These are phyloP conservation scores for Bergia puertoricense DNA, from an alignment of 92 coral and sea anemone genomes.

Conservation along the genomic window DNA sequence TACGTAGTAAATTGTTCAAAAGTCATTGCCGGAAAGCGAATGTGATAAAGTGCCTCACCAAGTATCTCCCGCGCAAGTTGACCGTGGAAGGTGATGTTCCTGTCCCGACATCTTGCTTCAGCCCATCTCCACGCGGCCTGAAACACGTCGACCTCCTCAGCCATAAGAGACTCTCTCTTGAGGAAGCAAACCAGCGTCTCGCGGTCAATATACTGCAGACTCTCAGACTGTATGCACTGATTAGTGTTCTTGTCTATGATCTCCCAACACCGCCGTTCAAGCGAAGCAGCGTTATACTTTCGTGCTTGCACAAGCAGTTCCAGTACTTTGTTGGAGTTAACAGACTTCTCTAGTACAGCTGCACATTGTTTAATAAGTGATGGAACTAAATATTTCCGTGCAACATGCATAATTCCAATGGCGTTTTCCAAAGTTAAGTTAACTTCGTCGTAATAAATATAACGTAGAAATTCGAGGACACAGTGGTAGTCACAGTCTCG, in stretches of 20 bases:
- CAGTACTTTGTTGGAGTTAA: slow-evolving; percentile 58
- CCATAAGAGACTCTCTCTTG: slow-evolving; percentile 58
- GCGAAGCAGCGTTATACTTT: slow-evolving; percentile 53
- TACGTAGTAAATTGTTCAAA: slow-evolving; percentile 47
- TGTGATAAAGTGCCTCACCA: slow-evolving; percentile 53
- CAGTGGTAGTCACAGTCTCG: slow-evolving; percentile 61
- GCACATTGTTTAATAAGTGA: slow-evolving; percentile 59
- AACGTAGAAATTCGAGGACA: slow-evolving; percentile 65
- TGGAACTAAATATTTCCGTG: slow-evolving; percentile 68
- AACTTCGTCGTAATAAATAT: slow-evolving; percentile 61
- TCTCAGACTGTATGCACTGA: slow-evolving; percentile 54
- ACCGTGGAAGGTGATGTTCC: slow-evolving; percentile 43
- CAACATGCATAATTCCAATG: slow-evolving; percentile 59
- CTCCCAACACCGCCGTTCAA: slow-evolving; percentile 68
- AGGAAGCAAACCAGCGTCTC: slow-evolving; percentile 57
- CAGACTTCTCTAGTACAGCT: slow-evolving; percentile 43
- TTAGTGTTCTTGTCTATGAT: slow-evolving; percentile 54
- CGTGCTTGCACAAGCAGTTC: slow-evolving; percentile 60
- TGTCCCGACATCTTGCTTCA: slow-evolving; percentile 54
- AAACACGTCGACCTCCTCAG: slow-evolving; percentile 65
- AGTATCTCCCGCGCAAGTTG: slow-evolving; percentile 56
- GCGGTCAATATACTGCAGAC: slow-evolving; percentile 52
- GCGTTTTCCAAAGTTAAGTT: slow-evolving; percentile 62
- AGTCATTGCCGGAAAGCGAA: slow-evolving; percentile 73
- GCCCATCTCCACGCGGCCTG: slow-evolving; percentile 67